These are phyloP conservation scores for Etheostoma cragini DNA, from an alignment of 2,113 vertebrate species.

Conservation along the genomic window DNA sequence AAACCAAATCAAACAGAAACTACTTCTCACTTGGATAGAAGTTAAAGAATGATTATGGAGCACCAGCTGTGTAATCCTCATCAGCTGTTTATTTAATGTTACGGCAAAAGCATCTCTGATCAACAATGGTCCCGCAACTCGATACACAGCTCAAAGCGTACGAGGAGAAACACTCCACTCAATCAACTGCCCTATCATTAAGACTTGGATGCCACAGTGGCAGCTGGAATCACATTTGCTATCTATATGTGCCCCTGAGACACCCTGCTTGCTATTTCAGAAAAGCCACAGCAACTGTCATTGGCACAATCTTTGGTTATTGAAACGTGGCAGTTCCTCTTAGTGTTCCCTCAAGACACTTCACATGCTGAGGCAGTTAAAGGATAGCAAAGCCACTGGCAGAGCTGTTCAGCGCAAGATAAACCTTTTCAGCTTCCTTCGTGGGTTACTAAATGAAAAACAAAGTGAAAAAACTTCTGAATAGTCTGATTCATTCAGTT, in stretches of 20 bases:
- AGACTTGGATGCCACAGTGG: constrained; percentile 66
- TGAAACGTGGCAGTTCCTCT: constrained; percentile 52
- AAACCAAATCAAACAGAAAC: neutral
- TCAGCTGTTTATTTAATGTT: constrained; percentile 83
- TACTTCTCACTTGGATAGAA: neutral
- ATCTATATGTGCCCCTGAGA: constrained; percentile 69
- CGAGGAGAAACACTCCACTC: constrained; percentile 60
- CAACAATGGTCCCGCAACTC: constrained; percentile 80
- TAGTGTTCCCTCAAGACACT: constrained; percentile 42
- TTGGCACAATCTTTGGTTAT: constrained; percentile 45
- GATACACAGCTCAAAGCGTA: constrained; percentile 63
- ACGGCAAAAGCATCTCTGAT: constrained; percentile 68
- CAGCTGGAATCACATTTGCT: constrained; percentile 81
- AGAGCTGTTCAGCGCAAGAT: constrained; percentile 23
- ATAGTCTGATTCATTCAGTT: neutral
- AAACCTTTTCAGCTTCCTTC: constrained; percentile 24
- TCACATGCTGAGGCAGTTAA: constrained; percentile 25
- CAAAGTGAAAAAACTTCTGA: neutral
- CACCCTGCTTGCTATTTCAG: constrained; percentile 51
- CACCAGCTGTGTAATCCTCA: constrained; percentile 76
- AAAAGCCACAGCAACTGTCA: constrained; percentile 75
- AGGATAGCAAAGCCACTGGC: constrained; percentile 30
- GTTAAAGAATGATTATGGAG: constrained; percentile 21
- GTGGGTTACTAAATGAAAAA: neutral
- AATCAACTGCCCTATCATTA: constrained; percentile 72